These are phyloP conservation scores for Macrophya annulata DNA, from an alignment of 2,888 invertebrate species.

Conservation along the genomic window DNA sequence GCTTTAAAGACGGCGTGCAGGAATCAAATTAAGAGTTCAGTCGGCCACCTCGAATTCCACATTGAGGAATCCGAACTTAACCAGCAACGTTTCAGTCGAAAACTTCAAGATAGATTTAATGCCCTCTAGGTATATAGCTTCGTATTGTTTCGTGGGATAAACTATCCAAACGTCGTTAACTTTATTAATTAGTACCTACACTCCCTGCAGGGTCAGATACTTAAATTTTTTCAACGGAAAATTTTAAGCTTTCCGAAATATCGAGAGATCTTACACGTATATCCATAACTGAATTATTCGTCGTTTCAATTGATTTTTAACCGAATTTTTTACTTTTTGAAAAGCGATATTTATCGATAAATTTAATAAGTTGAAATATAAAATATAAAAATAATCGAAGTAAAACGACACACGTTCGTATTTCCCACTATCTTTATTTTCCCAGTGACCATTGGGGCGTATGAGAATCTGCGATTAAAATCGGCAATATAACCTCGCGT, in stretches of 20 bases:
- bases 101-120: slow-evolving; percentile 44
- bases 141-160: slow-evolving; percentile 42
- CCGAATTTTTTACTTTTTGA: neutral
- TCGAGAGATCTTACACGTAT: neutral
- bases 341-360: neutral
- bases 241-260: neutral
- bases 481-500: slow-evolving; percentile 29
- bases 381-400: slow-evolving; percentile 1
- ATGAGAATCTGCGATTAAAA: slow-evolving; percentile 21
- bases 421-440: slow-evolving; percentile 36
- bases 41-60: slow-evolving; percentile 55
- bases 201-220: neutral
- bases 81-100: slow-evolving; percentile 5
- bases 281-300: slow-evolving; percentile 23
- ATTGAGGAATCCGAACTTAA: slow-evolving; percentile 45
- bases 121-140: neutral
- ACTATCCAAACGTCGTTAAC: slow-evolving; percentile 43
- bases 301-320: neutral
- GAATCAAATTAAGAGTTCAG: slow-evolving; percentile 57
- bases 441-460: neutral
- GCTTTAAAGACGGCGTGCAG: slow-evolving; percentile 45
- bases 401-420: neutral
- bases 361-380: neutral
- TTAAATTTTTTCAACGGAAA: slow-evolving; percentile 12
- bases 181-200: slow-evolving; percentile 42